Evolutionary conservation across 2,113 vertebrate species (phyloP), one percentile per base, ranked within the genome.

Genomic region (Vulpes vulpes): DNA sequence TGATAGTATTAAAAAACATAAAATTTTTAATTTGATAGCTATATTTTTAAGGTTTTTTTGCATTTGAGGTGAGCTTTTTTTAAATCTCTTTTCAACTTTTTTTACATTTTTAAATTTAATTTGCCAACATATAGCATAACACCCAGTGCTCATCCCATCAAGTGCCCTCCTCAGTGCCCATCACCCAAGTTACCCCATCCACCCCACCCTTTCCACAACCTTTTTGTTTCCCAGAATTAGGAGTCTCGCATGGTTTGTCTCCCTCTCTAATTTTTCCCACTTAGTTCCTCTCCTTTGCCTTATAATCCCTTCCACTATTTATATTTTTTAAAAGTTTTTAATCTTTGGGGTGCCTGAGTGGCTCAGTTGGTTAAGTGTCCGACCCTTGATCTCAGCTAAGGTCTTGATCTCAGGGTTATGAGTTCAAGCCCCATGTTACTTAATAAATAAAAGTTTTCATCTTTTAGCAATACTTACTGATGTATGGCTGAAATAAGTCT

Each of bases 11-110:
- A 30, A 82, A 69, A 92, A 95, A 69, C 8, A 51, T 57, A 67
- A 69, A 35, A 64, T 51, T 82, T 93, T 95, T 64, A 88, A 85
- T 88, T 80, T 43, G 25, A n/a, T 92, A 55, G 80, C 89, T 84
- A 2, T 38, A 32, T n/a, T 19, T 49, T 80, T 94, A 7, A 43
- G 7, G 43, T 43, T 43, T 43, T 43, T 43, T 43, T 43, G 43
- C 43, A 43, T 43, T 43, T 43, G 43, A 43, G 43, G 43, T 43
- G 43, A 43, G 43, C 43, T 43, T 43, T 43, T 43, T 43, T 43
- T 7, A 43, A 43, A 43, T 43, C 43, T 43, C 43, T 43, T 43
- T 43, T 43, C 43, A 43, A 43, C 43, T 43, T 43, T 43, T 43
- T 43, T 43, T 43, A 43, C 43, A 43, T 43, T 43, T 43, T 43